Percentiles rank a stretch among this genome's conserved stretches.
Evolutionary conservation across 2,888 invertebrate species (phyloP).

Genomic region (Diaphora mendica): DNA sequence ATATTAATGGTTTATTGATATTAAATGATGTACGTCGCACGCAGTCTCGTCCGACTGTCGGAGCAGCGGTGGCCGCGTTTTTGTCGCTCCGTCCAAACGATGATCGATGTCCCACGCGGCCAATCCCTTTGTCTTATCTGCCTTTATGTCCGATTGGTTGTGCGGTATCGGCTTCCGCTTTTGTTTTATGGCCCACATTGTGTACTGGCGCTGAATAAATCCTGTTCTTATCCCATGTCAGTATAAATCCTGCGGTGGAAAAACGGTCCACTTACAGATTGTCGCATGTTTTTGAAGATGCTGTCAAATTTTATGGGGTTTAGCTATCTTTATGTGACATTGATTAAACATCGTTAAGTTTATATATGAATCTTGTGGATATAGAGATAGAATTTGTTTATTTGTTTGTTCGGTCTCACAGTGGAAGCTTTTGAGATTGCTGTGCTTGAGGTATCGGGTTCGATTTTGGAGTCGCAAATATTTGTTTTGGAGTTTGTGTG

Average conservation of each 20-base stretch:
- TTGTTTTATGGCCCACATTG: conserved; percentile 42
- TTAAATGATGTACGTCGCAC: conserved; percentile 35
- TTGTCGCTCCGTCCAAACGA: conserved; percentile 41
- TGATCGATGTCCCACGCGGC: conserved; percentile 47
- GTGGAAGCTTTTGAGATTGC: no score
- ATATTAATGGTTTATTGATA: conserved; percentile 29
- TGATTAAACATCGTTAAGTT: background rate
- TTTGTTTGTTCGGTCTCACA: no score
- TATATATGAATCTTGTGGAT: background rate
- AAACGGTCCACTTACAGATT: conserved; percentile 15
- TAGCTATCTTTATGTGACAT: background rate
- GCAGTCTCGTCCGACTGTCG: background rate
- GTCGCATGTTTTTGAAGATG: conserved; percentile 25
- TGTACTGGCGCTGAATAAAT: conserved; percentile 37
- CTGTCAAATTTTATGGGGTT: conserved; percentile 5
- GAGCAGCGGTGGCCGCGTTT: conserved; percentile 10
- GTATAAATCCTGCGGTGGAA: conserved; percentile 26
- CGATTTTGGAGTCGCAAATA: no score
- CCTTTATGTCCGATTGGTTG: conserved; percentile 45
- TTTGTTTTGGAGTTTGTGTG: no score
- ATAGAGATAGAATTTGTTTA: no score
- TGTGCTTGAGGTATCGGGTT: no score
- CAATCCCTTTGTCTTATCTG: conserved; percentile 42
- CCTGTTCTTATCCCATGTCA: conserved; percentile 30
- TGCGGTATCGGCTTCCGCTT: conserved; percentile 30